Conservation (phyloP, 2,113 vertebrate species). For the Forbesichthys agassizii region DNA sequence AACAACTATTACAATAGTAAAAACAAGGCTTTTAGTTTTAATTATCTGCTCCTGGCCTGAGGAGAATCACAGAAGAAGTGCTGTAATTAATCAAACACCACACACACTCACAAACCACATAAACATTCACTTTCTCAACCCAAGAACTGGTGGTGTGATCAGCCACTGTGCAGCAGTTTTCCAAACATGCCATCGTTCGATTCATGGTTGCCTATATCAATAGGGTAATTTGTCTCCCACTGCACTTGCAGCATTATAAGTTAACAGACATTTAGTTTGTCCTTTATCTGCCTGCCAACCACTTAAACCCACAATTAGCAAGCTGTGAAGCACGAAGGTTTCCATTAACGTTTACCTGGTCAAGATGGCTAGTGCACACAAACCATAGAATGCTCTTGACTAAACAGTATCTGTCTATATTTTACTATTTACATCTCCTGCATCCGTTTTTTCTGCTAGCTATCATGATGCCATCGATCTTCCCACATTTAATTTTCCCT, state of each 20-base stretch:
- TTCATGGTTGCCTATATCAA: slow-evolving; percentile 58
- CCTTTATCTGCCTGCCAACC: slow-evolving; percentile 63
- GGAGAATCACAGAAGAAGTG: slow-evolving; percentile 23
- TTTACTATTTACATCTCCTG: slow-evolving; percentile 1
- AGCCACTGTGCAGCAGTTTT: slow-evolving; percentile 53
- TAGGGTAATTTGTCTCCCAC: slow-evolving; percentile 68
- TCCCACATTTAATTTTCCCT: background rate
- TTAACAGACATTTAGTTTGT: slow-evolving; percentile 62
- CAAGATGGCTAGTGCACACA: slow-evolving; percentile 31
- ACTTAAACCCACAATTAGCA: slow-evolving; percentile 70
- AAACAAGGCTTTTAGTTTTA: slow-evolving; percentile 42
- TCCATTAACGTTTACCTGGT: slow-evolving; percentile 52
- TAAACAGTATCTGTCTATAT: slow-evolving; percentile 1
- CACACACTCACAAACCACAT: slow-evolving; percentile 20
- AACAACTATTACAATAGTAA: slow-evolving; percentile 24
- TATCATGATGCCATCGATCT: background rate
- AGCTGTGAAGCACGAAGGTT: slow-evolving; percentile 48
- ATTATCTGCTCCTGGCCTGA: slow-evolving; percentile 52
- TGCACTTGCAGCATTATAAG: slow-evolving; percentile 57
- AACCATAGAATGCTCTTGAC: slow-evolving; percentile 37
- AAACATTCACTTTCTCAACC: slow-evolving; percentile 12
- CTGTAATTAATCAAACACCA: slow-evolving; percentile 60
- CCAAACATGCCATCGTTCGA: slow-evolving; percentile 50
- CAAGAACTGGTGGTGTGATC: slow-evolving; percentile 49
- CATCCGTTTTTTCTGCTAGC: background rate